Conservation (phyloP, 2,113 vertebrate species). For the Hyaena hyaena region DNA sequence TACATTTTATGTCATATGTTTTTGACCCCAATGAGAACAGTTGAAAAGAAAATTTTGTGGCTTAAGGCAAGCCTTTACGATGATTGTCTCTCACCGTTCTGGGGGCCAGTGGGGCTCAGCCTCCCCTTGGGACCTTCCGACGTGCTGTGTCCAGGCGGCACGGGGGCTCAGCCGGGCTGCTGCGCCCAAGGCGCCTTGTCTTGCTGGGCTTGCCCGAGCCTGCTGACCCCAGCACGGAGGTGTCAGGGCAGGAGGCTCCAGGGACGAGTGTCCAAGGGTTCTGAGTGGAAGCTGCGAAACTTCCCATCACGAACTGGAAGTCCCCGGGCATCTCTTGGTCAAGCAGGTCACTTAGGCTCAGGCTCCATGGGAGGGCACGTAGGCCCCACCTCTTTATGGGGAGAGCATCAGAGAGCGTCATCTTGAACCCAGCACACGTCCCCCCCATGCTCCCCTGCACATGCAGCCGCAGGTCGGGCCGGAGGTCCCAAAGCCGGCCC, state of each 20-base stretch:
- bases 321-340: not conserved
- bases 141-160: rapidly evolving
- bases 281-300: not conserved
- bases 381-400: not conserved
- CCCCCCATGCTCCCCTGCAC: rapidly evolving
- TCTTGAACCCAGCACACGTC: rapidly evolving
- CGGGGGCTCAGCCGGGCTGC: not conserved
- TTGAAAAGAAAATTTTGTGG: not conserved
- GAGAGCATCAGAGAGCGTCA: not conserved
- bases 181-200: rapidly evolving
- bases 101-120: not conserved
- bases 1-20: too few relatives aligned
- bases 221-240: not conserved
- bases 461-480: rapidly evolving
- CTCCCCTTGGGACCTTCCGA: rapidly evolving
- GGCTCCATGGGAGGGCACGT: rapidly evolving
- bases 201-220: not conserved
- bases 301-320: not conserved
- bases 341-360: rapidly evolving
- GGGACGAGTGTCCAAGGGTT: not conserved
- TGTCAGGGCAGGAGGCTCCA: not conserved
- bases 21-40: too few relatives aligned
- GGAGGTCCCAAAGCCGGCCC: not conserved
- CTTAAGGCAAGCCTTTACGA: too few relatives aligned
- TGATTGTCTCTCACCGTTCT: too few relatives aligned